Conservation (phyloP, 2,113 vertebrate species). For the Elanoides forficatus region DNA sequence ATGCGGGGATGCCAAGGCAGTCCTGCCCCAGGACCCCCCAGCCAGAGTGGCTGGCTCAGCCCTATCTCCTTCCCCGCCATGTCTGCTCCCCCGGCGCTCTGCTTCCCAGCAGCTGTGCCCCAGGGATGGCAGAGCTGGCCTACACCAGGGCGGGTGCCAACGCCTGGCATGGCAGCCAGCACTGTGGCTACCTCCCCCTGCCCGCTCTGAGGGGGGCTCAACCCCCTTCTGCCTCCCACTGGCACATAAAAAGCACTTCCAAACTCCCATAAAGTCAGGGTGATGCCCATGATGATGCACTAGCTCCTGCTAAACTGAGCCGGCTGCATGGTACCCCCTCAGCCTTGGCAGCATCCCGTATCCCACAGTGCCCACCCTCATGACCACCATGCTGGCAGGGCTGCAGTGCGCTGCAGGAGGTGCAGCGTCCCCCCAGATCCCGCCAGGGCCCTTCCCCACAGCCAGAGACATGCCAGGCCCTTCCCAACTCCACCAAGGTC, state of each 20-base stretch:
- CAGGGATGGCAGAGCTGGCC: background rate
- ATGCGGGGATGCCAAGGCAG: background rate
- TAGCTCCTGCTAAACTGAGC: background rate
- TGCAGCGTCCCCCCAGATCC: background rate
- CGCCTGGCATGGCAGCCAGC: background rate
- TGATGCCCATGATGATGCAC: rapidly evolving
- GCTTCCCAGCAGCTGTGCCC: background rate
- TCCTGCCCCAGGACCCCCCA: rapidly evolving
- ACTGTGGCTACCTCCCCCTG: too few relatives aligned
- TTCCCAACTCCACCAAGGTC: background rate
- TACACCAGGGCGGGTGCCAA: background rate
- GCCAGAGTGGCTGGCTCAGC: background rate
- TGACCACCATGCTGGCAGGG: background rate
- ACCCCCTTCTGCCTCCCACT: background rate
- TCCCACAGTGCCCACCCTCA: rapidly evolving
- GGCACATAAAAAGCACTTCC: background rate
- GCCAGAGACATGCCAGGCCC: background rate
- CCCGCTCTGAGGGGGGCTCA: rapidly evolving
- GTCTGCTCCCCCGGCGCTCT: rapidly evolving
- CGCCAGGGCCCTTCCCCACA: background rate
- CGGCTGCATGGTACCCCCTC: too few relatives aligned
- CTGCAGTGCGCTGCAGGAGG: too few relatives aligned
- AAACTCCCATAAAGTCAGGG: rapidly evolving
- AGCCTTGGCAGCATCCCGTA: background rate
- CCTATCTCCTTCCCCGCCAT: background rate